These are phyloP conservation scores for Drosophila paramelanica DNA, from an alignment of 2,888 invertebrate genomes.

Conservation along the genomic window DNA sequence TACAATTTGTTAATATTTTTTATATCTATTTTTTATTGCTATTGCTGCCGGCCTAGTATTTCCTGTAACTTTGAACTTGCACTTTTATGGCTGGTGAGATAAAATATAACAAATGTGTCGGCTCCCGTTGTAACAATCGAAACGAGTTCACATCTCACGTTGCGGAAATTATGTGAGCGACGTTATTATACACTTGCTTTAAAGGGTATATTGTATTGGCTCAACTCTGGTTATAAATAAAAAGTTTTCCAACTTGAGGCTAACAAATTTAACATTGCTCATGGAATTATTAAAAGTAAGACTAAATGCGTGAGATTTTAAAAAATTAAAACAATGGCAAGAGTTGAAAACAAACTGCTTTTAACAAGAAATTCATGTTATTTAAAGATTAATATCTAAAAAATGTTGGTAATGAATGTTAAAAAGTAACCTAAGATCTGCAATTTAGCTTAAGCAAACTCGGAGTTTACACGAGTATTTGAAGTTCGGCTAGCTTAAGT, in stretches of 20 bases:
- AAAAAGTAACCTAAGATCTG: background rate
- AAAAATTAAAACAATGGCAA: background rate
- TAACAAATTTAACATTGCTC: background rate
- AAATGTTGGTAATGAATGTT: background rate
- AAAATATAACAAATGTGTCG: conserved; percentile 41
- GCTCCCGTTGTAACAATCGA: conserved; percentile 58
- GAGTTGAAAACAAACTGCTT: no score
- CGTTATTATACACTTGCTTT: conserved; percentile 30
- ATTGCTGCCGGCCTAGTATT: conserved; percentile 37
- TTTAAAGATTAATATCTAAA: background rate
- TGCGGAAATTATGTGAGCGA: conserved; percentile 57
- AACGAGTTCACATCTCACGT: conserved; percentile 72
- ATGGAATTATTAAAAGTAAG: background rate
- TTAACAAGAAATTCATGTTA: background rate
- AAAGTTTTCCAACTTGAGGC: background rate
- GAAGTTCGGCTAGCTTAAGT: background rate
- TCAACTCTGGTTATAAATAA: background rate
- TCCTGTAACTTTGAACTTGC: conserved; percentile 80
- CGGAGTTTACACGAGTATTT: conserved; percentile 8
- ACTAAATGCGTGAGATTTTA: background rate
- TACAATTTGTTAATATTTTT: conserved; percentile 39
- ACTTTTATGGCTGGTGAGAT: conserved; percentile 66
- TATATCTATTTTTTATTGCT: conserved; percentile 5
- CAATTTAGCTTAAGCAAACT: no score
- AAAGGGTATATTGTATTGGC: conserved; percentile 12